Base-by-base conservation (phyloP, 2,113 vertebrate genomes). In the Cyanoramphus novaezelandiae region DNA sequence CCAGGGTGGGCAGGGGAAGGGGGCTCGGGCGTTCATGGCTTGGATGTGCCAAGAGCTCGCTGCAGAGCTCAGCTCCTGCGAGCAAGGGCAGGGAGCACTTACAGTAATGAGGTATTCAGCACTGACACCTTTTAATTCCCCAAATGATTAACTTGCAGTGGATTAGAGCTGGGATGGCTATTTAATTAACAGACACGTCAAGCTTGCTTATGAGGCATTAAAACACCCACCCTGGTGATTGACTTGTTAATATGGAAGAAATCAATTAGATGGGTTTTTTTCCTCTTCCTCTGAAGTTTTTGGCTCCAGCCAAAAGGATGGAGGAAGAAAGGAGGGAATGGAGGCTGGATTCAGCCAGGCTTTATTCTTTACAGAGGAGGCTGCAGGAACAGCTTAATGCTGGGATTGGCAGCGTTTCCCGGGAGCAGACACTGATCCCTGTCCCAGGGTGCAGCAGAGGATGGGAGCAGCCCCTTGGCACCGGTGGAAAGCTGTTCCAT, bases 141-240 rank as follows among this genome's bases (percentile, higher is more conserved):
- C 70, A 71, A 95, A 25, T 97, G 97, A 98, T 98, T 98, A 97
- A 98, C 97, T 98, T 96, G 71, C 93, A 95, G 95, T 5, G 50
- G 98, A 97, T 97, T 97, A 98, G 96, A 97, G 93, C 89, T 65
- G 29, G 97, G 96, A 98, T 97, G 97, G 97, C 95, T 97, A 97
- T 98, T 98, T 98, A 98, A 98, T 98, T 98, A 98, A 97, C 97
- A 97, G 85, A 95, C 97, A 97, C 7, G 97, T 97, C 97, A 97
- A 97, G 97, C 97, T 97, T 98, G 96, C 98, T 98, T 96, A 88
- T 87, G 95, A 97, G 96, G 97, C 98, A 97, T 98, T 98, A 96
- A 96, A 96, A 93, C 53, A 55, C 9, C 17, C 92, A 95, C 91
- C 95, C 93, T 76, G n/a, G 49, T 97, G 96, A 98, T 97, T 98